Base-by-base conservation (phyloP, 2,888 invertebrate genomes). In the Tanypteryx hageni region DNA sequence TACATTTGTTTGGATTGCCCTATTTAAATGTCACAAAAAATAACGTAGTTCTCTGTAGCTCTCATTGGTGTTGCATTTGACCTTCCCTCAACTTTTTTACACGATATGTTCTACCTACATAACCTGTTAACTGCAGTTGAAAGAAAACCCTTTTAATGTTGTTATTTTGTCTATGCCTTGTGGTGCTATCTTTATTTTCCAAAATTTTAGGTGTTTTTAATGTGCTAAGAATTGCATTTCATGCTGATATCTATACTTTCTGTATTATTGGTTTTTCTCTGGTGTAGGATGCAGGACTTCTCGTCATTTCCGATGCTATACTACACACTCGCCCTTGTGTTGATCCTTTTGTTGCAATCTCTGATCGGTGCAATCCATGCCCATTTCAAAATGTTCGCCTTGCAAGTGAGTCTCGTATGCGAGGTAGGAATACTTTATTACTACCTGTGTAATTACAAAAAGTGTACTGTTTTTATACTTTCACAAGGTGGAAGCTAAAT, bases 231-330 rank as follows among this genome's bases (percentile, higher is more conserved):
- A 68, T 64, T 18, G 10, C 31, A 9, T 68, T 64, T 16, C n/a
- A 44, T 44, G 9, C 16, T 64, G 44, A 64, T 13, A 89, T 64
- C 68, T n/a, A 13, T 4, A 44, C 31, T 64, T 61, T 61, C 64
- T 89, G 61, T 89, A 89, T 89, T 44, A 22, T 44, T 89, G 68
- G 44, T 89, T 89, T 89, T 31, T 89, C 89, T 89, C 89, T 89
- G 89, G 89, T 89, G 89, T 89, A 89, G 89, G 89, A 89, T 89
- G 89, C 89, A 64, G 89, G 89, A 22, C 89, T 89, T 44, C 89
- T 89, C 61, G 89, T 89, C 68, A 44, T 89, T 64, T 89, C 89
- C 64, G 89, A 89, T 89, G 89, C 89, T 44, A 89, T 64, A 89
- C 89, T 89, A 68, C 64, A 58, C 44, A 89, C 89, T 64, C 64